Base-by-base conservation (phyloP, 2,113 vertebrate species). In the Cyanoliseus patagonus region DNA sequence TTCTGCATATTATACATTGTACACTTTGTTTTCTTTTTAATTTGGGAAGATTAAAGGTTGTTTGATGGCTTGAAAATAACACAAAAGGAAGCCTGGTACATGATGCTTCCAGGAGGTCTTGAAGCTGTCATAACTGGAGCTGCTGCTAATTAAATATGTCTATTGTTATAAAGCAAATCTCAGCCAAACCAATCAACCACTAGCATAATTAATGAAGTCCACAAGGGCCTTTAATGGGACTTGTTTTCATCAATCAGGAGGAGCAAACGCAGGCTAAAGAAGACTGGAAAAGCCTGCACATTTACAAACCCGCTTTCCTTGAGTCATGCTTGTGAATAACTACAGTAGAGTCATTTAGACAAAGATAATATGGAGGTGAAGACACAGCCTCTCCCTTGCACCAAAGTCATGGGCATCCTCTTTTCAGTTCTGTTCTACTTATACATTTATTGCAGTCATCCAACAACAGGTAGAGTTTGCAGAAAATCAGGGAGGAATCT, bases 61-160 rank as follows among this genome's bases (percentile, higher is more conserved):
- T 41, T 76, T 67, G 33, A 64, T 61, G 49, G 41, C 74, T 92
- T 85, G 67, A 91, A 91, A 91, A 61, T 62, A 78, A 88, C 1
- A 16, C 18, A 72, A 67, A 88, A 81, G 35, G 46, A 73, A 79
- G 64, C 64, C 74, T 53, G 63, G 39, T 51, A 16, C 31, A 52
- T 37, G 28, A 76, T 25, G 41, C 20, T 83, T 66, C 44, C 55
- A 44, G 61, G 91, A 95, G 87, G 59, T 3, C 73, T n/a, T 52
- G 39, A 88, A 69, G 55, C 64, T 91, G 68, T 73, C 92, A 59
- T 51, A 93, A 86, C 30, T 11, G 13, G 81, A 92, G 64, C 87
- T 94, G 91, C 52, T 90, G 46, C 15, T 90, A 66, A 94, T 95
- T 96, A 84, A 85, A 77, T 68, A 57, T 94, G 44, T 22, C 46